Conservation (phyloP, 2,797 vertebrate species). For the Paramormyrops hopkinsi region DNA sequence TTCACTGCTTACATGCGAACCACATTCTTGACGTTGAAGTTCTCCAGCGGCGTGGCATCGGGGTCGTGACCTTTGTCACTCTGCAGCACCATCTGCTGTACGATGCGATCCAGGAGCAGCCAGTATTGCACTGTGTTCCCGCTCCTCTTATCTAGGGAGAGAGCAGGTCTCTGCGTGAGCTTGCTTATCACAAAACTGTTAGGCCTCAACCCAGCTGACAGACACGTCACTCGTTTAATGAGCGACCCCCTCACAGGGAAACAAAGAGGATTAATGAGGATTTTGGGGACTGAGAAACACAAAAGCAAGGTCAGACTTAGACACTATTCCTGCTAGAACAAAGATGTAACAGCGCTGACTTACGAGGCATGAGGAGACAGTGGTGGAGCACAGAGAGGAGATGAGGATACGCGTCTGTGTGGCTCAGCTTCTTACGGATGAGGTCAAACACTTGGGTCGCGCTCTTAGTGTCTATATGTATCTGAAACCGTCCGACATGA, state of each 20-base stretch:
- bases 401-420: conserved; percentile 93
- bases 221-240: not conserved
- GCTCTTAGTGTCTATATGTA: conserved; percentile 96
- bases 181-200: not conserved
- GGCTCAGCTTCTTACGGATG: conserved; percentile 90
- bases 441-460: conserved; percentile 95
- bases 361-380: conserved; percentile 99
- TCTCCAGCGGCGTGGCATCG: conserved; percentile 89
- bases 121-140: conserved; percentile 98
- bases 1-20: conserved; percentile 83
- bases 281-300: not conserved
- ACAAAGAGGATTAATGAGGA: not conserved
- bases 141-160: conserved; percentile 82
- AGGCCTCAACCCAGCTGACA: not conserved
- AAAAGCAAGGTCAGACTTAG: not conserved
- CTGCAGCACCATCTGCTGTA: conserved; percentile 96
- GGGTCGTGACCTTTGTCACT: conserved; percentile 97
- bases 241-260: not conserved
- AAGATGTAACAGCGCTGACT: conserved; percentile 47
- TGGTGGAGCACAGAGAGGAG: conserved; percentile 98
- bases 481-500: conserved; percentile 52
- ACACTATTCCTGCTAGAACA: not conserved
- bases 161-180: not conserved
- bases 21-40: conserved; percentile 98
- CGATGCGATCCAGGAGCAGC: conserved; percentile 91